A percentile compares a stretch with the other conserved stretches of the same genome.
These are phyloP conservation scores for Pelagia noctiluca DNA, from an alignment of 30 jellyfish, hydroid and myxozoan species.

Conservation along the genomic window DNA sequence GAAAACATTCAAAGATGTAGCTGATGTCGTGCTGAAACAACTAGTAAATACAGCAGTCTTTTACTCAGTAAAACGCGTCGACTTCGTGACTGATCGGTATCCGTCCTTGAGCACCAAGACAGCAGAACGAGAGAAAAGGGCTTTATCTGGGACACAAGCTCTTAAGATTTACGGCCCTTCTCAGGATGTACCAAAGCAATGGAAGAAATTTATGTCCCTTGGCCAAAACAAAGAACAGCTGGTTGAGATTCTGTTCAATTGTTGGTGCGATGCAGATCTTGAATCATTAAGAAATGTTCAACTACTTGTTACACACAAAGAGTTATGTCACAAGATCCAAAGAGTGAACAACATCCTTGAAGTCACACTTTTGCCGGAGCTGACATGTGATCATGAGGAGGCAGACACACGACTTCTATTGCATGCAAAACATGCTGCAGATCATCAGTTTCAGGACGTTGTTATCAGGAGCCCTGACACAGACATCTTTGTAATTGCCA, in stretches of 20 bases:
- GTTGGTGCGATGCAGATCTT: constrained; percentile 7
- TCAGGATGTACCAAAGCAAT: constrained; percentile 42
- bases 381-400: not conserved
- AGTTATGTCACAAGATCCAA: not conserved
- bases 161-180: not conserved
- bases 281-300: not conserved
- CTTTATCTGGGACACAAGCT: constrained; percentile 10
- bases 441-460: too few species aligned
- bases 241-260: not conserved
- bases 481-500: too few species aligned
- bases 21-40: not conserved
- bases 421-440: too few species aligned
- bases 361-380: not conserved
- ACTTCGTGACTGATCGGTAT: constrained; percentile 37
- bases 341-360: not conserved
- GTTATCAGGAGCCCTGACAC: too few species aligned
- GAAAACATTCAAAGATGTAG: not conserved
- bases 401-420: constrained; percentile 3
- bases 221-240: constrained; percentile 25
- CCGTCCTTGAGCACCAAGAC: constrained; percentile 14
- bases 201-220: constrained; percentile 25
- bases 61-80: not conserved
- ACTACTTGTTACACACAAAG: not conserved
- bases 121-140: constrained; percentile 27
- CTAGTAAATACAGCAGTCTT: not conserved